Evolutionary conservation across 30 jellyfish, hydroid and myxozoan species (phyloP), one percentile per base, ranked within the genome.

Genomic region (Mastigias papua): DNA sequence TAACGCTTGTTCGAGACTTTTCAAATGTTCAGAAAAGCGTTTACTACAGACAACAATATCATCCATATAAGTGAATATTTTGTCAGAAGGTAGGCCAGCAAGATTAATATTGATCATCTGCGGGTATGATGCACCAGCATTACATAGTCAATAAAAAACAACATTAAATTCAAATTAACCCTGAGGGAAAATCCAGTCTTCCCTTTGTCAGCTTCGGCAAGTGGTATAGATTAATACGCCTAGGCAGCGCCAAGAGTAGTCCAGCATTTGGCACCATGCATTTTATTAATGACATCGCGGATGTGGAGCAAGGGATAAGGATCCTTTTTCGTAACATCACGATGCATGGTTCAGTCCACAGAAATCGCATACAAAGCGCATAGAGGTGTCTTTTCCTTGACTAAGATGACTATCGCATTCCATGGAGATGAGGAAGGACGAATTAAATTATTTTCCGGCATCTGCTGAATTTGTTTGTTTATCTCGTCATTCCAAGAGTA

Each of bases 371-470:
- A 78, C 89, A 57, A 78, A 78, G 1, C 89, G 31, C 78, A 57
- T 49, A 9, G 89, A 49, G 61, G 31, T 34, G 78, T 78, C 89
- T 25, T 78, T 78, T 58, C 51, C 54, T 78, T 78, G 28, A 78
- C 90, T 19, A 80, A 33, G 62, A 80, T 80, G 19, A 67, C 48
- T 4, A 72, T 82, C 17, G 82, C 82, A 28, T 80, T 80, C 90
- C 90, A 60, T 26, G 90, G 90, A 5, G 90, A 80, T 13, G 82
- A 62, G 17, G 82, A 80, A n/a, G 81, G 90, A 19, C 90, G 81
- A 63, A 80, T 80, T 16, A 80, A 58, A 9, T 63, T 82, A 46
- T 62, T 80, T 17, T 63, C 72, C 8, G 62, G 51, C 90, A 80
- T 80, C 50, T 80, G 70, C 29, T 62, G 66, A 1, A 80, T 64